A percentile compares a stretch with the other conserved stretches of the same genome.
Evolutionary conservation across 2,888 invertebrate species (phyloP).

Genomic region (Aporophyla nigra): DNA sequence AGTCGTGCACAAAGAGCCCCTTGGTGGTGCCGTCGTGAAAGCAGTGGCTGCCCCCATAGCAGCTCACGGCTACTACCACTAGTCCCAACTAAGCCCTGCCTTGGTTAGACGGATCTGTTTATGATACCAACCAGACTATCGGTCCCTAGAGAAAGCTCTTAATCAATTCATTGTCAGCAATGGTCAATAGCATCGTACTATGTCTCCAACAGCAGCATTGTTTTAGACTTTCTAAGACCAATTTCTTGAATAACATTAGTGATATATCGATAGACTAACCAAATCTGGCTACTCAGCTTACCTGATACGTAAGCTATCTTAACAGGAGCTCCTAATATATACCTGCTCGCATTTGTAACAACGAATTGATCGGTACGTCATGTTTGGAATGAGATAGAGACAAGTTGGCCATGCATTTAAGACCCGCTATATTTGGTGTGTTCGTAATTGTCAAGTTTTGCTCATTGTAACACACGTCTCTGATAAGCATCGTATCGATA

Average conservation of each 20-base stretch:
- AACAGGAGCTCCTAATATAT: constrained; percentile 13
- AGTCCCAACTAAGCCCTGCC: constrained; percentile 66
- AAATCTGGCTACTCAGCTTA: not conserved
- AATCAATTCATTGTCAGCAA: not conserved
- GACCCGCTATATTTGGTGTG: constrained; percentile 33
- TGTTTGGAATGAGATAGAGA: constrained; percentile 26
- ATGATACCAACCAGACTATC: not conserved
- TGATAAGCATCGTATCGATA: constrained; percentile 38
- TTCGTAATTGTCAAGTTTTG: constrained; percentile 35
- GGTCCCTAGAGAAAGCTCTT: not conserved
- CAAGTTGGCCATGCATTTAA: constrained; percentile 22
- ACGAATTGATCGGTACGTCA: constrained; percentile 26
- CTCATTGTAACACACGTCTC: constrained; percentile 36
- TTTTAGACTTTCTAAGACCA: not conserved
- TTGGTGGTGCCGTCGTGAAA: constrained; percentile 86
- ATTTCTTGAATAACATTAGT: not conserved
- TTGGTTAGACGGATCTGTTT: constrained; percentile 64
- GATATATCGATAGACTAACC: not conserved
- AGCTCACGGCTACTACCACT: constrained; percentile 79
- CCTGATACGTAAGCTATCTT: not conserved
- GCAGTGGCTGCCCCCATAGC: constrained; percentile 81
- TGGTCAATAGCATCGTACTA: not conserved
- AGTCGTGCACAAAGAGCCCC: constrained; percentile 92
- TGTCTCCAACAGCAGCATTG: not conserved
- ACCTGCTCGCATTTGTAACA: constrained; percentile 19